Evolutionary conservation across 2,113 vertebrate species (phyloP).

Genomic region (Motacilla tschutschensis): DNA sequence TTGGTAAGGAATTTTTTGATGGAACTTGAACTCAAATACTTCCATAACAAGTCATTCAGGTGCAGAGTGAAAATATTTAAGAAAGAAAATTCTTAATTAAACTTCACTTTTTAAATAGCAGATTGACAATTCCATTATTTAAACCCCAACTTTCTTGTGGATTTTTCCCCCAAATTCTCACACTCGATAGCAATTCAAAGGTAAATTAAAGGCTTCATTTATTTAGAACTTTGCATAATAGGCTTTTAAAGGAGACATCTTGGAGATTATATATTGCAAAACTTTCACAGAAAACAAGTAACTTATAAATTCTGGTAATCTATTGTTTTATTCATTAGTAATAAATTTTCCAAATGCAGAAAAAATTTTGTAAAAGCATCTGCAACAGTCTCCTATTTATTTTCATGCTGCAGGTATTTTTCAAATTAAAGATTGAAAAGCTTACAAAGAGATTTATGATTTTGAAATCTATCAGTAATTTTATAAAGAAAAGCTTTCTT

Average conservation of each 20-base stretch:
- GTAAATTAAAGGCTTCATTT: not conserved
- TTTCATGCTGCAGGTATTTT: not conserved
- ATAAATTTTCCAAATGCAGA: not conserved
- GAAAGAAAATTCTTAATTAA: not conserved
- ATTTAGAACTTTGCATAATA: not conserved
- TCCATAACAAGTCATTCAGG: not conserved
- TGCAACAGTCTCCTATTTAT: not conserved
- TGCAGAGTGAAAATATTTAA: not conserved
- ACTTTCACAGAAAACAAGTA: not conserved
- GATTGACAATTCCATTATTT: not conserved
- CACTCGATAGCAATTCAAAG: not conserved
- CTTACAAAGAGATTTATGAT: not conserved
- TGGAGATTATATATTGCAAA: not conserved
- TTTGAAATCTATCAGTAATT: not conserved
- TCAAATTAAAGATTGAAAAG: not conserved
- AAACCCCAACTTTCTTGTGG: not conserved
- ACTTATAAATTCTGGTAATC: not conserved
- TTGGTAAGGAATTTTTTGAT: slow-evolving; percentile 8
- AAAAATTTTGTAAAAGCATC: not conserved
- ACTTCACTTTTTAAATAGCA: not conserved
- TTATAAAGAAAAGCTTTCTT: not conserved
- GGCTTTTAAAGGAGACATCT: not conserved
- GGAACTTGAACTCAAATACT: not conserved
- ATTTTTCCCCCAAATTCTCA: not conserved
- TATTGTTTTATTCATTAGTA: not conserved